A percentile compares a stretch with the other conserved stretches of the same genome.
phyloP scores from a whole-genome alignment of 1,140 invertebrate species.

The Cyrtorhinus lividipennis region DNA sequence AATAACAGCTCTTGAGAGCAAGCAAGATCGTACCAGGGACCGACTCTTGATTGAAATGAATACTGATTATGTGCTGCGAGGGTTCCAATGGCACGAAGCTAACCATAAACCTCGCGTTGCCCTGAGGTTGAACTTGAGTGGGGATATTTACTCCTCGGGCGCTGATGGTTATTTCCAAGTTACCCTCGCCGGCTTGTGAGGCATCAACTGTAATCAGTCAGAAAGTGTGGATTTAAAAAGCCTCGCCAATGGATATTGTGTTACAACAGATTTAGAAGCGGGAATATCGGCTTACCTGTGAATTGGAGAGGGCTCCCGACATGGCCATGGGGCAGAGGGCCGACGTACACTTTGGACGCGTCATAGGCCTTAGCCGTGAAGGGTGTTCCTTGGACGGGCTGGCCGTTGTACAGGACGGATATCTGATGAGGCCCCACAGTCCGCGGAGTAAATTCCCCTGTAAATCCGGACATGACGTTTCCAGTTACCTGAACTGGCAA shows the following conservation, averaged over 20 bases:
- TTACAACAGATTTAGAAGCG: neutral
- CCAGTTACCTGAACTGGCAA: slow-evolving; percentile 80
- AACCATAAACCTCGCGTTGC: slow-evolving; percentile 77
- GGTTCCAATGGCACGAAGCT: slow-evolving; percentile 88
- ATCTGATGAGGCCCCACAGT: slow-evolving; percentile 82
- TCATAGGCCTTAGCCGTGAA: slow-evolving; percentile 89
- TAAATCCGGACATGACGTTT: slow-evolving; percentile 68
- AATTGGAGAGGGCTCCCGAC: slow-evolving; percentile 80
- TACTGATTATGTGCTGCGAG: slow-evolving; percentile 85
- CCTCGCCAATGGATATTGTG: no score
- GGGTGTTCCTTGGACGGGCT: slow-evolving; percentile 77
- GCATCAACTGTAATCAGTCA: slow-evolving; percentile 72
- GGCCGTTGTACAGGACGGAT: slow-evolving; percentile 79
- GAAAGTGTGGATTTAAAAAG: slow-evolving; percentile 14
- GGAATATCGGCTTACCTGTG: slow-evolving; percentile 37
- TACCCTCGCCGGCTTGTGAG: slow-evolving; percentile 91
- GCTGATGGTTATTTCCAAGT: slow-evolving; percentile 91
- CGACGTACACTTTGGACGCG: slow-evolving; percentile 73
- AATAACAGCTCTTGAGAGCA: neutral
- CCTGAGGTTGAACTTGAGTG: slow-evolving; percentile 92
- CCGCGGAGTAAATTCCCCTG: slow-evolving; percentile 77
- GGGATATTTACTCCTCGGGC: slow-evolving; percentile 86
- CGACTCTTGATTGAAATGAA: slow-evolving; percentile 87
- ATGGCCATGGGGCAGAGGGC: slow-evolving; percentile 59
- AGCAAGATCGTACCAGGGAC: slow-evolving; percentile 38